These are phyloP conservation scores for Drosophila simulans DNA, from an alignment of 1,140 invertebrate genomes.

Conservation along the genomic window DNA sequence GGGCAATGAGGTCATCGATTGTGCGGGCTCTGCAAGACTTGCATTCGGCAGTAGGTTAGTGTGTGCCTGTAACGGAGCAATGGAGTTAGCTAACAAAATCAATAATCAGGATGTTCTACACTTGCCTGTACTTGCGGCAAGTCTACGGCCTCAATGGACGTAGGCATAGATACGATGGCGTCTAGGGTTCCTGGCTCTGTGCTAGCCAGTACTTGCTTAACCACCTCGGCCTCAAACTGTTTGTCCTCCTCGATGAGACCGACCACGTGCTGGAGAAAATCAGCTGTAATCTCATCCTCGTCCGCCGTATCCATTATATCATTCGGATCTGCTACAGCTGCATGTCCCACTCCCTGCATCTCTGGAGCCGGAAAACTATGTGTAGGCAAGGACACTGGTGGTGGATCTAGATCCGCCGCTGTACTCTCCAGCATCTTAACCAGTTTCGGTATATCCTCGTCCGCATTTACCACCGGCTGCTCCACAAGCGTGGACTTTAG, in stretches of 20 bases:
- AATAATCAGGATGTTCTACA: neutral
- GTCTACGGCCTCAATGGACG: conserved; percentile 17
- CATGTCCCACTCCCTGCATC: neutral
- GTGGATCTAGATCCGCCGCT: conserved; percentile 55
- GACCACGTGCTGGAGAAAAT: conserved; percentile 89
- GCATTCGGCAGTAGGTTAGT: conserved; percentile 6
- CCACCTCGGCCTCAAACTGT: conserved; percentile 88
- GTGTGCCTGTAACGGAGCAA: conserved; percentile 13
- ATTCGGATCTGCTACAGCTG: conserved; percentile 40
- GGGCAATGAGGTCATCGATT: conserved; percentile 20
- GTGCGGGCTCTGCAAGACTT: conserved; percentile 1
- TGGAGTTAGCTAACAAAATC: neutral
- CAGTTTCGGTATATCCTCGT: conserved; percentile 80
- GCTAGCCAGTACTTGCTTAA: conserved; percentile 86
- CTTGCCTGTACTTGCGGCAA: conserved; percentile 27
- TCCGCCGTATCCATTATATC: conserved; percentile 78
- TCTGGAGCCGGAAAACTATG: conserved; percentile 10
- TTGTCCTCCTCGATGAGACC: conserved; percentile 88
- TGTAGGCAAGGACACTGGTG: neutral
- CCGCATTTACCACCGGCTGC: conserved; percentile 42
- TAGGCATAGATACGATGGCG: conserved; percentile 48
- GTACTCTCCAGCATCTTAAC: conserved; percentile 83
- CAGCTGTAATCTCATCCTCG: conserved; percentile 88
- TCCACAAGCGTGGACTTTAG: conserved; percentile 60
- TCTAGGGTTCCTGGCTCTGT: conserved; percentile 52